Evolutionary conservation across 2,888 invertebrate species (phyloP).

Genomic region (Dioctria rufipes): DNA sequence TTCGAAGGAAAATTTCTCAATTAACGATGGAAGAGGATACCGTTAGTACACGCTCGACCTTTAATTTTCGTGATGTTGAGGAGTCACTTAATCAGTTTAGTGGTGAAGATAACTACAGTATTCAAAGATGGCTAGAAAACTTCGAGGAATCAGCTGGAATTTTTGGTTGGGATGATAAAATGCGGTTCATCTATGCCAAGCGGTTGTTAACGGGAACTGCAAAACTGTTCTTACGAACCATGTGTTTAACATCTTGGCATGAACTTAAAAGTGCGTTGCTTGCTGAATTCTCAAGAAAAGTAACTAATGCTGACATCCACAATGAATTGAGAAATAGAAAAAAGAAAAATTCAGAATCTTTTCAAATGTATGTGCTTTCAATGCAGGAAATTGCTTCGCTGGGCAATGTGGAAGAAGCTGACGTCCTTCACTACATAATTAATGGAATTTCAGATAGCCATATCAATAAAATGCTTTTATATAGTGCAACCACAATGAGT

Average conservation of each 20-base stretch:
- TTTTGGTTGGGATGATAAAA: not conserved
- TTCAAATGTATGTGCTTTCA: conserved; percentile 48
- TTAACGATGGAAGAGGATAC: not conserved
- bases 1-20: not conserved
- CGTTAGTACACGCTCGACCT: not conserved
- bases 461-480: conserved; percentile 45
- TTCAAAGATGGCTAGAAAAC: conserved; percentile 24
- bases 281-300: conserved; percentile 39
- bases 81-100: conserved; percentile 22
- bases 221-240: conserved; percentile 52
- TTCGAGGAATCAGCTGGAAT: conserved; percentile 29
- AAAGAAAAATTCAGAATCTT: conserved; percentile 46
- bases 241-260: conserved; percentile 29
- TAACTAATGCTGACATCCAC: conserved; percentile 52
- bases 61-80: conserved; percentile 34
- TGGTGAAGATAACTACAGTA: conserved; percentile 22
- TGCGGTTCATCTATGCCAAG: conserved; percentile 28
- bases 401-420: conserved; percentile 42
- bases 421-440: conserved; percentile 49
- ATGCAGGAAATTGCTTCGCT: conserved; percentile 53
- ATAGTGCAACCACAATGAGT: conserved; percentile 29
- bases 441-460: conserved; percentile 48
- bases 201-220: conserved; percentile 27
- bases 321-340: conserved; percentile 45
- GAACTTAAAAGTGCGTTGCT: conserved; percentile 52